Evolutionary conservation across 2,888 invertebrate genomes (phyloP).

Genomic region (Lasioglossum malachurum): DNA sequence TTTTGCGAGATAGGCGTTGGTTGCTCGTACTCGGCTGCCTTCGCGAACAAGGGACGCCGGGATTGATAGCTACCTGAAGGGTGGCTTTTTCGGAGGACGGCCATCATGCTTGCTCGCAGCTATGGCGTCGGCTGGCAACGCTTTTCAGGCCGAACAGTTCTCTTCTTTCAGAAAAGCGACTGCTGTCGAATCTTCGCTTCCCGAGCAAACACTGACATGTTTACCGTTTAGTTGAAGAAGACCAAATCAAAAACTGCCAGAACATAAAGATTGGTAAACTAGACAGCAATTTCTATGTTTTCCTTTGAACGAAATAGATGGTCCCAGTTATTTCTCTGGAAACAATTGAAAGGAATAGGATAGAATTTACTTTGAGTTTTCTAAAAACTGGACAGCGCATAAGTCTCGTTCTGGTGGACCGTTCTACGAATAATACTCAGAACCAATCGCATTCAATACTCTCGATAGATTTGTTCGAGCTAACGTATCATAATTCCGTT

Average conservation of each 20-base stretch:
- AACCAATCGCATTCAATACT: conserved; percentile 22
- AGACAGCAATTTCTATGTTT: not conserved
- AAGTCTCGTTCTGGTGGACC: conserved; percentile 36
- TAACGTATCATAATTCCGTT: conserved; percentile 34
- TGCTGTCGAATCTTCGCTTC: conserved; percentile 8
- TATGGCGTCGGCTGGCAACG: conserved; percentile 78
- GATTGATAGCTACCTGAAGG: conserved; percentile 80
- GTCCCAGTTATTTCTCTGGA: not conserved
- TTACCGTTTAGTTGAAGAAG: not conserved
- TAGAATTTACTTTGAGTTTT: not conserved
- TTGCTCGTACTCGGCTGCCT: conserved; percentile 65
- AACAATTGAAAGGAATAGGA: not conserved
- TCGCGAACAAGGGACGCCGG: conserved; percentile 68
- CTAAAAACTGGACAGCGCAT: not conserved
- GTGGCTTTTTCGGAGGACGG: conserved; percentile 82
- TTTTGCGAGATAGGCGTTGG: conserved; percentile 77
- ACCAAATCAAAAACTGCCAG: not conserved
- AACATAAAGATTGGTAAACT: not conserved
- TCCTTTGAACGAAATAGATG: not conserved
- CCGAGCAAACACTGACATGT: not conserved
- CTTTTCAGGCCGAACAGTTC: conserved; percentile 40
- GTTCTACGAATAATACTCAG: conserved; percentile 25
- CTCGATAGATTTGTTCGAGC: conserved; percentile 30
- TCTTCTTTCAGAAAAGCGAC: conserved; percentile 1
- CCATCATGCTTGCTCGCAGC: conserved; percentile 81